Evolutionary conservation across 1,140 invertebrate genomes (phyloP).

Genomic region (Brachionus rubens): DNA sequence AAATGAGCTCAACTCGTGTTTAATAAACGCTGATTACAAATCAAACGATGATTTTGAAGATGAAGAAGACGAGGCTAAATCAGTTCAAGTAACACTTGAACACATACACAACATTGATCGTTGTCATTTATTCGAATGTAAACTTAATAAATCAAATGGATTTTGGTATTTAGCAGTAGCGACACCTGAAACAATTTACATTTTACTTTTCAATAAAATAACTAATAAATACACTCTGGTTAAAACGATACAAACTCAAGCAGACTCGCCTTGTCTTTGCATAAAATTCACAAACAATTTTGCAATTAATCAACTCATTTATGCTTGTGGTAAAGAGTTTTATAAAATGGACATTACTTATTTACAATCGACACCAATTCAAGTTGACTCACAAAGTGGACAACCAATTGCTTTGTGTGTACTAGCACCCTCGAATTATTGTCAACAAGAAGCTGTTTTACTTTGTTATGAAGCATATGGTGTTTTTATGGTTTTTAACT

Average conservation of each 20-base stretch:
- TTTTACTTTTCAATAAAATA: slow-evolving; percentile 24
- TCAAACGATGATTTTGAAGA: slow-evolving; percentile 37
- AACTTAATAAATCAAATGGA: slow-evolving; percentile 14
- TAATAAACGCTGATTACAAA: slow-evolving; percentile 36
- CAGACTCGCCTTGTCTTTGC: slow-evolving; percentile 36
- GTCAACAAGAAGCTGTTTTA: slow-evolving; percentile 18
- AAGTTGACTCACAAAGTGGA: background rate
- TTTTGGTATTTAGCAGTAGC: slow-evolving; percentile 42
- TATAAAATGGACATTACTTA: slow-evolving; percentile 37
- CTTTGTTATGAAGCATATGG: slow-evolving; percentile 33
- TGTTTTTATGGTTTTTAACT: slow-evolving; percentile 39
- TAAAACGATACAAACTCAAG: slow-evolving; percentile 36
- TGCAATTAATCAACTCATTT: slow-evolving; percentile 37
- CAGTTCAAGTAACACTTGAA: slow-evolving; percentile 9
- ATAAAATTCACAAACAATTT: slow-evolving; percentile 37
- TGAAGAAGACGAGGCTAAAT: slow-evolving; percentile 42
- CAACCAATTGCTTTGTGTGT: slow-evolving; percentile 31
- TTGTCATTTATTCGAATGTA: slow-evolving; percentile 42
- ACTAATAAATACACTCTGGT: slow-evolving; percentile 43
- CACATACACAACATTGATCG: slow-evolving; percentile 42
- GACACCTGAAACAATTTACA: slow-evolving; percentile 42
- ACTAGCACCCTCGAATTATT: slow-evolving; percentile 32
- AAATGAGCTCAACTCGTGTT: slow-evolving; percentile 18
- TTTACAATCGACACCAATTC: slow-evolving; percentile 7
- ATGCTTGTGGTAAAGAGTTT: slow-evolving; percentile 42